Evolutionary conservation across 2,113 vertebrate species (phyloP).

Genomic region (Cheilinus undulatus): DNA sequence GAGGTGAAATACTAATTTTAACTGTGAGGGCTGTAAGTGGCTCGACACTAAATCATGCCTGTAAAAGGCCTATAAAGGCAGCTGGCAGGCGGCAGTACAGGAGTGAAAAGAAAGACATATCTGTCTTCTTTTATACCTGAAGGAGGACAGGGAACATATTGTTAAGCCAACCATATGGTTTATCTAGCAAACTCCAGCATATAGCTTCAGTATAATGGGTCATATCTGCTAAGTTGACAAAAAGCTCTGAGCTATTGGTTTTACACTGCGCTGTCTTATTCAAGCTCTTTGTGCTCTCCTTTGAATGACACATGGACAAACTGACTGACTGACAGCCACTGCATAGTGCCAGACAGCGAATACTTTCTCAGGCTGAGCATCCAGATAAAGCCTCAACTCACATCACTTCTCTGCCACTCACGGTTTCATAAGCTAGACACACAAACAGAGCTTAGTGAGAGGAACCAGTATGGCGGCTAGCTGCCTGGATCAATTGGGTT

Average conservation of each 20-base stretch:
- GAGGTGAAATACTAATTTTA: slow-evolving; percentile 69
- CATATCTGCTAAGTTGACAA: slow-evolving; percentile 67
- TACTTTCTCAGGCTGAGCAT: slow-evolving; percentile 63
- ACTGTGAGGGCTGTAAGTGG: slow-evolving; percentile 51
- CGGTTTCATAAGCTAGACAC: slow-evolving; percentile 44
- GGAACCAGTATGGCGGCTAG: slow-evolving; percentile 2
- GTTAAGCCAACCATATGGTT: slow-evolving; percentile 68
- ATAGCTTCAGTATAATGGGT: slow-evolving; percentile 54
- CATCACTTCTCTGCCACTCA: slow-evolving; percentile 70
- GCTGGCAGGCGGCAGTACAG: slow-evolving; percentile 38
- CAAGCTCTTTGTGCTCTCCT: slow-evolving; percentile 44
- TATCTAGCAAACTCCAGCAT: slow-evolving; percentile 62
- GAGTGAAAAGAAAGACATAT: slow-evolving; percentile 59
- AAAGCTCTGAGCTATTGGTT: slow-evolving; percentile 28
- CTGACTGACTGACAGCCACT: slow-evolving; percentile 69
- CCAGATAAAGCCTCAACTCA: slow-evolving; percentile 73
- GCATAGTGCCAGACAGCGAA: slow-evolving; percentile 52
- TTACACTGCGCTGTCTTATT: slow-evolving; percentile 24
- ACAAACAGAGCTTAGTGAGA: slow-evolving; percentile 41
- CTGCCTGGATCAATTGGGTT: slow-evolving; percentile 26
- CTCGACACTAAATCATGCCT: slow-evolving; percentile 60
- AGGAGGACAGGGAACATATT: slow-evolving; percentile 63
- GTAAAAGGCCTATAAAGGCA: slow-evolving; percentile 64
- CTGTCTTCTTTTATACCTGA: slow-evolving; percentile 65
- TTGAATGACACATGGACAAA: slow-evolving; percentile 69